phyloP scores from a whole-genome alignment of 2,888 invertebrate genomes.

The Orthonychiurus folsomi region DNA sequence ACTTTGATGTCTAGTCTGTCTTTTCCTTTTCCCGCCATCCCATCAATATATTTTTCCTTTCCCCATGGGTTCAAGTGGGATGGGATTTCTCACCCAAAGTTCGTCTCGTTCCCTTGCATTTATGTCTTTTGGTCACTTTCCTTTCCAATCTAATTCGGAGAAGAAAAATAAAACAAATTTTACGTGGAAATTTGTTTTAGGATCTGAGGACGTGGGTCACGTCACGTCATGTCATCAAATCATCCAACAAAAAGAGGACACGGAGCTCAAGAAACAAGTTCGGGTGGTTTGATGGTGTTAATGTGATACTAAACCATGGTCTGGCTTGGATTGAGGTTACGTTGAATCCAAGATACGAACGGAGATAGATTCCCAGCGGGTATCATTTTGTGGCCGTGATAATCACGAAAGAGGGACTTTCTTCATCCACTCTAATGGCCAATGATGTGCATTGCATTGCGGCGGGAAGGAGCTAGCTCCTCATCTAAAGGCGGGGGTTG shows the following conservation, averaged over 20 bases:
- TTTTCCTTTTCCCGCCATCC: too few species aligned
- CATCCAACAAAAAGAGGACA: too few species aligned
- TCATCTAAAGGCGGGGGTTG: too few species aligned
- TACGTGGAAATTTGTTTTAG: not conserved
- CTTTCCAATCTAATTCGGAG: too few species aligned
- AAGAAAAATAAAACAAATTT: not conserved
- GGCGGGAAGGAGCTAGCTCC: not conserved
- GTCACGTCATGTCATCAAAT: too few species aligned
- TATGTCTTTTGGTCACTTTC: too few species aligned
- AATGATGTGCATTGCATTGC: constrained; percentile 6
- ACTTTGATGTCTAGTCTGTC: too few species aligned
- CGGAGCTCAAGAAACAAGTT: not conserved
- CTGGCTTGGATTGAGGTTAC: not conserved
- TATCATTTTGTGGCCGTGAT: constrained; percentile 7
- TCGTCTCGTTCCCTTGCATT: too few species aligned
- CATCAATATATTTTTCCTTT: too few species aligned
- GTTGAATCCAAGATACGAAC: not conserved
- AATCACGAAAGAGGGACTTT: constrained; percentile 6
- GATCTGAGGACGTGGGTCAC: not conserved
- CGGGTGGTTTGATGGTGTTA: not conserved
- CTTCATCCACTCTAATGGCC: constrained; percentile 3
- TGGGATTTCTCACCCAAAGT: too few species aligned
- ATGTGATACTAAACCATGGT: not conserved
- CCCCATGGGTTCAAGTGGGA: too few species aligned
- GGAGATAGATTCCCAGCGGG: constrained; percentile 8